Conservation (phyloP, 2,888 invertebrate species). For the Leptopilina drosophilae region DNA sequence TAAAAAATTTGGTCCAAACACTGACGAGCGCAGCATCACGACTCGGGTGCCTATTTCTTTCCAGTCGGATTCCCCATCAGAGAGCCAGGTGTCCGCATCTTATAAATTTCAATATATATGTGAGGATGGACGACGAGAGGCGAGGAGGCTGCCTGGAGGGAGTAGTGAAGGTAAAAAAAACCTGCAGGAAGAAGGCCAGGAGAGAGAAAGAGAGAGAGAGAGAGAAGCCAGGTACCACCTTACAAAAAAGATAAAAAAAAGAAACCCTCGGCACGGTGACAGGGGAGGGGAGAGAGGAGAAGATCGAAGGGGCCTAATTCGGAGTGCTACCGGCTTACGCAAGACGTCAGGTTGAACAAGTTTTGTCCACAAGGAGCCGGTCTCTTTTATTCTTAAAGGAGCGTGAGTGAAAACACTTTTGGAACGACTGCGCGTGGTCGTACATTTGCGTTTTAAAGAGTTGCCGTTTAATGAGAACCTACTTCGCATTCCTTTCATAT, state of each 20-base stretch:
- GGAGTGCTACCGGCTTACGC: slow-evolving; percentile 72
- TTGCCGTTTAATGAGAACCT: slow-evolving; percentile 41
- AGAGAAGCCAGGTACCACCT: slow-evolving; percentile 42
- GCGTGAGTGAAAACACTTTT: slow-evolving; percentile 46
- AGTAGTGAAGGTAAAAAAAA: slow-evolving; percentile 60
- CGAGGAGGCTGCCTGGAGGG: slow-evolving; percentile 48
- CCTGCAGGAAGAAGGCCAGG: slow-evolving; percentile 53
- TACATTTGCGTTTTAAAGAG: slow-evolving; percentile 43
- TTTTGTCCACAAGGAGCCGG: slow-evolving; percentile 48
- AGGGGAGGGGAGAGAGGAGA: slow-evolving; percentile 42
- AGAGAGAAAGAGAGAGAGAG: slow-evolving; percentile 51
- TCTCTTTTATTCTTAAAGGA: slow-evolving; percentile 42
- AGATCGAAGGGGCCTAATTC: slow-evolving; percentile 65
- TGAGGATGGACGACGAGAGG: slow-evolving; percentile 52
- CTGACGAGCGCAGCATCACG: slow-evolving; percentile 44
- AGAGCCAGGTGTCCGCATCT: slow-evolving; percentile 70
- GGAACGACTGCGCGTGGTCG: slow-evolving; percentile 38
- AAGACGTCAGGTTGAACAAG: slow-evolving; percentile 59
- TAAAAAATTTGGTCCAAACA: slow-evolving; percentile 46
- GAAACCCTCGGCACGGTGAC: slow-evolving; percentile 43
- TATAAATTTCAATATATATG: slow-evolving; percentile 69
- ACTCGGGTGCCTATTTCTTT: slow-evolving; percentile 56
- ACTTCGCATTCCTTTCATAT: slow-evolving; percentile 1
- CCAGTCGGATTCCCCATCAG: slow-evolving; percentile 52
- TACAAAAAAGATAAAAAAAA: slow-evolving; percentile 49